A percentile compares a stretch with the other conserved stretches of the same genome.
phyloP scores from a whole-genome alignment of 1,140 invertebrate genomes.

The Drosophila santomea region DNA sequence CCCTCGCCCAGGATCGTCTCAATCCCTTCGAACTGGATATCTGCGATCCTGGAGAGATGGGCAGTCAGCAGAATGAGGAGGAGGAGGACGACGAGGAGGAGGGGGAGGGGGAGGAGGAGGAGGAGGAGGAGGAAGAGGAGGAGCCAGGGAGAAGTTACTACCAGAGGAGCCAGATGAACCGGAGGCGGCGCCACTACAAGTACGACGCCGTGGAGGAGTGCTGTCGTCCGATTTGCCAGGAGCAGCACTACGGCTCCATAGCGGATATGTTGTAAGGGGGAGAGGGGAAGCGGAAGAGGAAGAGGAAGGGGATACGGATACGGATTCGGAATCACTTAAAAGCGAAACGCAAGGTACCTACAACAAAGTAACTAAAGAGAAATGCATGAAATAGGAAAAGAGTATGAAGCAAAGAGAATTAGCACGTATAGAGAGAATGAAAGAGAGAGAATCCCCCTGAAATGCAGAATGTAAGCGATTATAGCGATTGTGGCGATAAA shows the following conservation, averaged over 20 bases:
- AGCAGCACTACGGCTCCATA: conserved; percentile 69
- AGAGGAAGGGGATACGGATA: background rate
- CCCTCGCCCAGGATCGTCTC: conserved; percentile 10
- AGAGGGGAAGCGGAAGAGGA: background rate
- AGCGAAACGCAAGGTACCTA: conserved; percentile 73
- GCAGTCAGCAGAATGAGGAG: background rate
- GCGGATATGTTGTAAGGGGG: conserved; percentile 68
- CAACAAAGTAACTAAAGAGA: conserved; percentile 55
- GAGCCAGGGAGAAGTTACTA: conserved; percentile 22
- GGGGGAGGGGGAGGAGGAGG: background rate
- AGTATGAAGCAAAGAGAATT: background rate
- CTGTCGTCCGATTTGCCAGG: conserved; percentile 74
- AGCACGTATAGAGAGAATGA: background rate
- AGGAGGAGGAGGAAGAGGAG: background rate
- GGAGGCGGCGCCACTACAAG: conserved; percentile 60
- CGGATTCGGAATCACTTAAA: conserved; percentile 16
- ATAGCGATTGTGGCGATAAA: conserved; percentile 22
- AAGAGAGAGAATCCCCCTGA: background rate
- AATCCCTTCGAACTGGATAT: conserved; percentile 35
- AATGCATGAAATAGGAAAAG: conserved; percentile 25
- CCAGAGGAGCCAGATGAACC: conserved; percentile 43
- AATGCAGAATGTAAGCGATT: conserved; percentile 2
- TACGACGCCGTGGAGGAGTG: conserved; percentile 76
- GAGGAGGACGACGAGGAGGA: background rate
- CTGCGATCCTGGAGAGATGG: conserved; percentile 2